Evolutionary conservation across 2,888 invertebrate genomes (phyloP).

Genomic region (Eupeodes luniger): DNA sequence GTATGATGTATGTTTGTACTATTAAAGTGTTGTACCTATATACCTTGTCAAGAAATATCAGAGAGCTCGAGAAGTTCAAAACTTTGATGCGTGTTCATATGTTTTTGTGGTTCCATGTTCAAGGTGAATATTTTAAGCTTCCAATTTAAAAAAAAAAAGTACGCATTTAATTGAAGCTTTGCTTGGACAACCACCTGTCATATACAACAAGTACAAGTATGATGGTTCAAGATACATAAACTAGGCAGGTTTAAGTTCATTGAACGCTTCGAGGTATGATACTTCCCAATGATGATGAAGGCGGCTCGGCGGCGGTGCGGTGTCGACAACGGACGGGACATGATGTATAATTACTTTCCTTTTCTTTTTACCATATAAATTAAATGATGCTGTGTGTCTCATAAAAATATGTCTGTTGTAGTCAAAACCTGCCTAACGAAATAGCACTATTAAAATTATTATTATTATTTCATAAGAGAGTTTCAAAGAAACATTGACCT

Average conservation of each 20-base stretch:
- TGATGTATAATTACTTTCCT: slow-evolving; percentile 34
- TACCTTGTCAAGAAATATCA: too few relatives aligned
- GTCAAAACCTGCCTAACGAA: slow-evolving; percentile 16
- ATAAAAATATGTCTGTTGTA: not conserved
- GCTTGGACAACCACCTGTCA: slow-evolving; percentile 11
- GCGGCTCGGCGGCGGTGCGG: not conserved
- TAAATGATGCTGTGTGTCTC: slow-evolving; percentile 46
- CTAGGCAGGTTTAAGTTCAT: slow-evolving; percentile 52
- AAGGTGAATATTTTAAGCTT: slow-evolving; percentile 62
- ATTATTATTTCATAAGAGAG: slow-evolving; percentile 69
- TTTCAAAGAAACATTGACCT: slow-evolving; percentile 73
- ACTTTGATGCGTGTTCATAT: slow-evolving; percentile 34
- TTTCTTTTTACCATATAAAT: slow-evolving; percentile 43
- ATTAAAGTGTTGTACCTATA: too few relatives aligned
- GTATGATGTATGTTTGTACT: not conserved
- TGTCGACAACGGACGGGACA: not conserved
- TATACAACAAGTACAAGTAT: slow-evolving; percentile 5
- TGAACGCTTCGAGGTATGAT: slow-evolving; percentile 66
- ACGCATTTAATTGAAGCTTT: slow-evolving; percentile 43
- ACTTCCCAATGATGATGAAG: slow-evolving; percentile 27
- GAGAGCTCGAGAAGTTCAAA: slow-evolving; percentile 8
- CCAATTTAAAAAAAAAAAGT: not conserved
- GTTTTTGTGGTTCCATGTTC: slow-evolving; percentile 50
- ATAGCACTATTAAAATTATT: slow-evolving; percentile 9
- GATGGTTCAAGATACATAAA: not conserved